Conservation (phyloP, 1,140 invertebrate species). For the Thaumatotibia leucotreta region DNA sequence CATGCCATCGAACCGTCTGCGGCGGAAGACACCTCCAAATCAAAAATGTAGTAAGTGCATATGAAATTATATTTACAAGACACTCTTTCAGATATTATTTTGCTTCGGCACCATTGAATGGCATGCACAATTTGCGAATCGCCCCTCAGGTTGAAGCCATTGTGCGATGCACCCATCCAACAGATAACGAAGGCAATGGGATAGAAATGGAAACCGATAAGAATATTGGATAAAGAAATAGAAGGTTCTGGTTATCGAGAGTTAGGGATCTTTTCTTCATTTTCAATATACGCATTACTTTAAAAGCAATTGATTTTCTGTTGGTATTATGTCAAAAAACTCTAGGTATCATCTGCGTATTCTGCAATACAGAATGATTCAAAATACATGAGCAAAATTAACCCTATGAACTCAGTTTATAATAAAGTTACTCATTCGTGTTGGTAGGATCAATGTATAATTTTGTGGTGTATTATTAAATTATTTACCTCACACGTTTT, state of each 20-base stretch:
- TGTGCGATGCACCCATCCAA: neutral
- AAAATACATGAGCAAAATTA: too few relatives aligned
- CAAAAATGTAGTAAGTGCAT: neutral
- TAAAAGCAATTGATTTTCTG: neutral
- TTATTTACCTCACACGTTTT: too few relatives aligned
- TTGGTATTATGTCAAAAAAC: neutral
- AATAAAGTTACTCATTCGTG: too few relatives aligned
- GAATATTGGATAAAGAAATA: neutral
- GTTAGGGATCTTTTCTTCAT: neutral
- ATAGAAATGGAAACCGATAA: conserved; percentile 11
- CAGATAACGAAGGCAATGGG: conserved; percentile 9
- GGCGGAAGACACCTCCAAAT: conserved; percentile 21
- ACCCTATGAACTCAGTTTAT: too few relatives aligned
- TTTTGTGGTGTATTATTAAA: too few relatives aligned
- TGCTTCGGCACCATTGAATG: conserved; percentile 33
- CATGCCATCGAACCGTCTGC: conserved; percentile 22
- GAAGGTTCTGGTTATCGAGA: neutral
- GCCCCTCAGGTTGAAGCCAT: conserved; percentile 17
- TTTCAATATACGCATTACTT: neutral
- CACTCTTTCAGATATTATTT: neutral
- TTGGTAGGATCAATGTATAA: too few relatives aligned
- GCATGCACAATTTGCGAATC: conserved; percentile 37
- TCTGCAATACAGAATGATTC: too few relatives aligned
- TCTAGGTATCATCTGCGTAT: neutral
- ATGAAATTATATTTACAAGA: neutral